Evolutionary conservation across 2,797 vertebrate genomes (phyloP).

Genomic region (Cynodonichthys magdalenae): DNA sequence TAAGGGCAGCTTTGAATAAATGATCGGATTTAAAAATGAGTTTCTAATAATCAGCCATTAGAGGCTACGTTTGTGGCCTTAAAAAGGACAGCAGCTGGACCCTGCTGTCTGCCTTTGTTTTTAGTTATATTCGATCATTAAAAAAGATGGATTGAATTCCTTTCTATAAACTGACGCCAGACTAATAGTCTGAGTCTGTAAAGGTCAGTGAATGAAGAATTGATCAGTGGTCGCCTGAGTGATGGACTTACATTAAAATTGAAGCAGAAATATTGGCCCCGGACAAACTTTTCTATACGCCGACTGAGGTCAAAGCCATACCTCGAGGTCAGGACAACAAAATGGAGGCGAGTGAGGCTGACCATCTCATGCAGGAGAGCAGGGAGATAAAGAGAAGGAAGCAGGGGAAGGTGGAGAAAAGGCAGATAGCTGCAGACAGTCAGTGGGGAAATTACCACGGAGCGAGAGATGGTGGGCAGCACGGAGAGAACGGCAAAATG

Average conservation of each 20-base stretch:
- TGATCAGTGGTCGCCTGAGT: conserved; percentile 42
- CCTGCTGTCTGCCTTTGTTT: conserved; percentile 12
- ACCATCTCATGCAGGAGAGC: conserved; percentile 53
- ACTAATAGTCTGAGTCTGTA: conserved; percentile 53
- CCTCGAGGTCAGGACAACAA: conserved; percentile 57
- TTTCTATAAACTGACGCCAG: conserved; percentile 48
- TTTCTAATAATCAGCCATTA: conserved; percentile 9
- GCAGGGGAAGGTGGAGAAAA: conserved; percentile 34
- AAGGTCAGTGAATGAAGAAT: conserved; percentile 63
- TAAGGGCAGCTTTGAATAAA: conserved; percentile 38
- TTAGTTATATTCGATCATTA: conserved; percentile 43
- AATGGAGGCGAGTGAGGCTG: conserved; percentile 58
- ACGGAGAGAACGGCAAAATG: conserved; percentile 61
- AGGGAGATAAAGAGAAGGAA: conserved; percentile 47
- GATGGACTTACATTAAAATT: conserved; percentile 27
- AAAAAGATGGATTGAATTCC: conserved; percentile 53
- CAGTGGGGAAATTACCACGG: conserved; percentile 71
- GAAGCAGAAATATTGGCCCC: conserved; percentile 16
- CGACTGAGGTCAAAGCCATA: conserved; percentile 11
- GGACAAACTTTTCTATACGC: conserved; percentile 24
- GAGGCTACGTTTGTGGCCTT: conserved; percentile 9
- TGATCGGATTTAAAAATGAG: conserved; percentile 23
- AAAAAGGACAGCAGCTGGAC: conserved; percentile 31
- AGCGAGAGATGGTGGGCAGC: conserved; percentile 33
- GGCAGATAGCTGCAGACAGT: conserved; percentile 67